Conservation (phyloP, 1,140 invertebrate species). For the Epicauta chinensis region DNA sequence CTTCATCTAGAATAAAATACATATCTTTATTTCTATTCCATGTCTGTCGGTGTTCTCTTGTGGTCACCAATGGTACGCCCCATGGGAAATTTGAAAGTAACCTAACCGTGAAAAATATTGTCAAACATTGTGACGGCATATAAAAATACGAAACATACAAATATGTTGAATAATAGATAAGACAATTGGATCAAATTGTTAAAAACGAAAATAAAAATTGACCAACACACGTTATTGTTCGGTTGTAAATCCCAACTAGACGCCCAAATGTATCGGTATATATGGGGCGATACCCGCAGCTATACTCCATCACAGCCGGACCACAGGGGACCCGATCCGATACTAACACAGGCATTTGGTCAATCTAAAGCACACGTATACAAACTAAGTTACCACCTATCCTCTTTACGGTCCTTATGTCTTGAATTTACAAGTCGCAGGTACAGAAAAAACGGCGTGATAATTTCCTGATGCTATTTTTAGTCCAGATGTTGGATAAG, state of each 20-base stretch:
- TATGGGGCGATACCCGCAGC: constrained; percentile 20
- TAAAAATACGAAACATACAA: constrained; percentile 26
- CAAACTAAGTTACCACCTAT: too few species aligned
- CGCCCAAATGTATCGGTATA: constrained; percentile 8
- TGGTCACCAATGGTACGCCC: not conserved
- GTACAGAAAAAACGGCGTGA: too few species aligned
- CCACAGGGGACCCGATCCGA: constrained; percentile 15
- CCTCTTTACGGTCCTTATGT: constrained; percentile 29
- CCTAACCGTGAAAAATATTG: constrained; percentile 33
- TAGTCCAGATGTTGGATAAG: too few species aligned
- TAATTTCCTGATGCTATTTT: too few species aligned
- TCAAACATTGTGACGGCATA: constrained; percentile 28
- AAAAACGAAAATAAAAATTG: constrained; percentile 22
- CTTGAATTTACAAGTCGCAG: too few species aligned
- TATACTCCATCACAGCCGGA: constrained; percentile 24
- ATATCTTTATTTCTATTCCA: too few species aligned
- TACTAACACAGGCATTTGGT: not conserved
- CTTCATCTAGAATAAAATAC: too few species aligned
- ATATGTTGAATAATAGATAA: constrained; percentile 24
- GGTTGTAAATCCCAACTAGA: constrained; percentile 29
- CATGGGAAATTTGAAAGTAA: constrained; percentile 33
- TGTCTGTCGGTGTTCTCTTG: too few species aligned
- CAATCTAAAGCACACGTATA: too few species aligned
- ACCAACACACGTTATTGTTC: constrained; percentile 23
- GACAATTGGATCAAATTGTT: constrained; percentile 27